These are phyloP conservation scores for Hemitrygon akajei DNA, from an alignment of 2,797 vertebrate species.

Conservation along the genomic window DNA sequence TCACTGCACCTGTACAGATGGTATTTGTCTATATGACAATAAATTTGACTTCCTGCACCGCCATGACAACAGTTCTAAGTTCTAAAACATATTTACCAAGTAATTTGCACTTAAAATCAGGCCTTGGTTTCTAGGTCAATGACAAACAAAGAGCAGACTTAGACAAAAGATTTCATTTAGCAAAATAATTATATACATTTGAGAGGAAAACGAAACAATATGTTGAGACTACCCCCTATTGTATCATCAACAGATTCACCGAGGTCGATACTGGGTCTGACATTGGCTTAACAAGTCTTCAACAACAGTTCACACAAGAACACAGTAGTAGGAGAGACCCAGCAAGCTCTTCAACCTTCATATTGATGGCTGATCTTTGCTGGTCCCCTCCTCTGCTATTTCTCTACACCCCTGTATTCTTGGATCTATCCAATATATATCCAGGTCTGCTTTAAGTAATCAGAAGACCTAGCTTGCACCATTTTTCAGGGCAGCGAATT, in stretches of 20 bases:
- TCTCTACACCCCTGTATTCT: too few relatives aligned
- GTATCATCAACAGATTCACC: not conserved
- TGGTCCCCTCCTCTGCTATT: too few relatives aligned
- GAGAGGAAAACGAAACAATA: not conserved
- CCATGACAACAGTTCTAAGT: not conserved
- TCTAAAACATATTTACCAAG: not conserved
- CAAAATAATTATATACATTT: not conserved
- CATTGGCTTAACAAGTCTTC: not conserved
- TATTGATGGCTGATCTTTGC: too few relatives aligned
- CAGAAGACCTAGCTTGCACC: too few relatives aligned
- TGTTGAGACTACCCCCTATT: not conserved
- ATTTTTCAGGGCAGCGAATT: too few relatives aligned
- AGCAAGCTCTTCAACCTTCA: too few relatives aligned
- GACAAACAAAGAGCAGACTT: not conserved
- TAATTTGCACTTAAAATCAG: not conserved
- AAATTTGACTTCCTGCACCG: too few relatives aligned
- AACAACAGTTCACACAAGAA: not conserved
- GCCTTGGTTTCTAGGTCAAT: not conserved
- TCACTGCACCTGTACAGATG: too few relatives aligned
- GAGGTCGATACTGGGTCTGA: not conserved
- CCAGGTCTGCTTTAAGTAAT: too few relatives aligned
- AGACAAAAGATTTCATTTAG: not conserved
- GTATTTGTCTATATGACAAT: too few relatives aligned
- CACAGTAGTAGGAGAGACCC: too few relatives aligned
- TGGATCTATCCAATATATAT: too few relatives aligned